Base-by-base conservation (phyloP, 2,113 vertebrate genomes). In the human region DNA sequence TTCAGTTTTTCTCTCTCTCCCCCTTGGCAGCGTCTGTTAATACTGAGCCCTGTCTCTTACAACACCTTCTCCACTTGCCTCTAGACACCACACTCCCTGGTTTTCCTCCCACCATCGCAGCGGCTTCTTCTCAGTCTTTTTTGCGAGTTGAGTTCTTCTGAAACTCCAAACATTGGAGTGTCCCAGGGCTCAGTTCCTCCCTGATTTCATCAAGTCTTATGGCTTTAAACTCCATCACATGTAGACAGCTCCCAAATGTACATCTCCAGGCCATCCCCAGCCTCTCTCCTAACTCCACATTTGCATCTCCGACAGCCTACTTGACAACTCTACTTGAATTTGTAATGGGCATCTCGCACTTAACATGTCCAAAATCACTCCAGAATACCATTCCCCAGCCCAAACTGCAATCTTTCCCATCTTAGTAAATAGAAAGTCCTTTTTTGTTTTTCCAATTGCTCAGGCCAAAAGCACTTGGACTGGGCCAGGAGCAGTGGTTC, bases 1-100 rank as follows among this genome's bases (percentile, higher is more conserved):
- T 50, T 12, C 23, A 9, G 23, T 13, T 6, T 40, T 14, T 14
- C 8, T 7, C 43, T 32, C 17, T 0, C 16, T 18, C 2, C 10
- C 76, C 20, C 45, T 61, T 32, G 27, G 76, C 25, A 81, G 25
- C 76, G 25, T 52, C 45, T 23, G 61, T 6, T 12, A 4, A 12
- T 23, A 25, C 57, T 0, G 3, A 16, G 17, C 7, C 10, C 16
- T 30, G 27, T 57, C 5, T 73, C n/a, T 55, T 18, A 18, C 27
- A 5, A 23, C 17, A 14, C 38, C 13, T 32, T 25, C 38, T 73
- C 22, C 45, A 50, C 13, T 48, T 32, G 70, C 52, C 25, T 64
- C 68, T 1, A 55, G 27, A 45, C 18, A 25, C 27, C 27, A 30
- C 25, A 9, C 23, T n/a, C 81, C 27, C 52, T 40, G 52, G 35